Evolutionary conservation across 2,888 invertebrate species (phyloP), one percentile per base, ranked within the genome.

Genomic region (Bimastos eiseni): DNA sequence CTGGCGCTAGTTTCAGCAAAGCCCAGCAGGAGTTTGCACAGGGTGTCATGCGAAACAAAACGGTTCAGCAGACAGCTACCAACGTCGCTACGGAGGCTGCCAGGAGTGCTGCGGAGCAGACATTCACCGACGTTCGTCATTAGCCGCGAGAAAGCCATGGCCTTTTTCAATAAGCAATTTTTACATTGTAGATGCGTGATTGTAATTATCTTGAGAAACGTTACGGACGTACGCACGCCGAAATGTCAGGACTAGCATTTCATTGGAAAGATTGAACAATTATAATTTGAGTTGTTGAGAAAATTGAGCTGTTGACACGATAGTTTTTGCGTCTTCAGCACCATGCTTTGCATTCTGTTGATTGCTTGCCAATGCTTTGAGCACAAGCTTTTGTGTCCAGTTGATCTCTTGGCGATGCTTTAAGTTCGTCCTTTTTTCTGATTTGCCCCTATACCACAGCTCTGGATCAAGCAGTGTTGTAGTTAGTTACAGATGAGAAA

Each of bases 1-100:
- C 98, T 90, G 99, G 98, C 90, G 99, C 99, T 91, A 99, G 98
- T 94, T 97, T 99, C 95, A 98, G 98, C 88, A 99, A 99, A 95
- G 99, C 99, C 19, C 98, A 99, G 95, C 97, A 97, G 92, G 99
- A 99, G 96, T 99, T 99, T 96, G 97, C 98, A 83, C 97, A 97
- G 89, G 99, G 98, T 94, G 98, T 99, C 93, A 96, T 99, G 95
- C 97, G 97, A 93, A 99, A 99, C 98, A 98, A 94, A 55, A 97
- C 98, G 94, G 98, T 99, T 86, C 98, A 98, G 96, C 97, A 96
- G 93, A 98, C 97, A 38, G 98, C 98, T 11, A 96, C 97, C 88
- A 97, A 97, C 94, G 98, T 97, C 36, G 98, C 98, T 89, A 96
- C 97, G 90, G 70, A 97, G 97, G 92, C 98, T 98, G 17, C 95